Conservation (phyloP, 2,797 vertebrate species). For the Numenius phaeopus region DNA sequence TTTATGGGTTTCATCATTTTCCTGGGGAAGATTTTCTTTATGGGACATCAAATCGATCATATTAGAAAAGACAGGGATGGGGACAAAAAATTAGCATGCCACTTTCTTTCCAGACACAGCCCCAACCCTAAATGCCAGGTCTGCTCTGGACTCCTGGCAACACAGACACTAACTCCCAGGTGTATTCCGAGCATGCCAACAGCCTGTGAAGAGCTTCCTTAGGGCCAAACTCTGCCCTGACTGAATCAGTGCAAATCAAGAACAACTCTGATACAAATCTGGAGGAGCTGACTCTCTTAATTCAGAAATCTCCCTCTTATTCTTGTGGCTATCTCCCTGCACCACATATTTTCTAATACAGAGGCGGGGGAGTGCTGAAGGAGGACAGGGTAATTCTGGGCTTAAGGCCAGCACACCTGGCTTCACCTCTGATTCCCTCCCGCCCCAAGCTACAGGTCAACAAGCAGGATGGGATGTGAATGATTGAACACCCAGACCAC, state of each 20-base stretch:
- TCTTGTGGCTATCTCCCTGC: not conserved
- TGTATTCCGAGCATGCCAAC: not conserved
- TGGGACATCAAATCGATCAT: not conserved
- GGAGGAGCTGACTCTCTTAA: not conserved
- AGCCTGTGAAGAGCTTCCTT: not conserved
- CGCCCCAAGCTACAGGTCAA: not conserved
- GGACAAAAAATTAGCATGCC: not conserved
- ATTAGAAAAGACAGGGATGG: not conserved
- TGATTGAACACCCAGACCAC: fast-evolving
- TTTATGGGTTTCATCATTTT: not conserved
- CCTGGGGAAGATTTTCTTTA: not conserved
- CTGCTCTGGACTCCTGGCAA: not conserved
- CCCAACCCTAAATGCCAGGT: not conserved
- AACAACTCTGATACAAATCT: not conserved
- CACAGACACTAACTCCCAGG: not conserved
- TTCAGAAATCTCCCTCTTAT: not conserved
- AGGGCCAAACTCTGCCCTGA: not conserved
- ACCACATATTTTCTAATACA: not conserved
- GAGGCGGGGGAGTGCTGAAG: not conserved
- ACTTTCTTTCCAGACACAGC: not conserved
- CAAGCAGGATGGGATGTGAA: not conserved
- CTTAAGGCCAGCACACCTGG: not conserved
- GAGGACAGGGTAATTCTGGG: not conserved
- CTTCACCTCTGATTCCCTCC: not conserved
- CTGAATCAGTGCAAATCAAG: not conserved